Evolutionary conservation across 2,888 invertebrate species (phyloP), one percentile per base, ranked within the genome.

Genomic region (Therioaphis trifolii): DNA sequence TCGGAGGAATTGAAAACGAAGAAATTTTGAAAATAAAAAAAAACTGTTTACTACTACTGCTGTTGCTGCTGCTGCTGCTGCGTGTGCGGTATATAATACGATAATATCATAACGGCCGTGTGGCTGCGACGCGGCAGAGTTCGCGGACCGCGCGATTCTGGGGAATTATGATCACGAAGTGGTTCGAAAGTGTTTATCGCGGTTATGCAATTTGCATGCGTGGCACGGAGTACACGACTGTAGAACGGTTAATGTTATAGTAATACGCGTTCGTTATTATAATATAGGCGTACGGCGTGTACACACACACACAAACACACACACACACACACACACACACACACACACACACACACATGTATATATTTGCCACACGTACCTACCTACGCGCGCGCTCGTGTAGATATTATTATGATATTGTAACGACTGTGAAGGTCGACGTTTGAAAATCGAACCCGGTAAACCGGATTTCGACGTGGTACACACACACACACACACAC

Each of bases 161-260:
- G 76, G 76, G 43, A 63, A 76, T 61, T 46, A 61, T 27, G 76
- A 76, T 76, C 76, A 76, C 76, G 76, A 76, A 61, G 76, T 63
- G 27, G 61, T 76, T 46, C 35, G 76, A 76, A 76, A 76, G 76
- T 63, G 76, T 76, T 76, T 63, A 46, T 46, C 27, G 76, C 76
- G 43, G 76, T 76, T 76, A 46, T 63, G 61, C 27, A 76, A 76
- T 76, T 76, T 46, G 76, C 76, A 63, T 61, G 61, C 61, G 58
- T 43, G 63, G 55, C 18, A 58, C 27, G 14, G 52, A 74, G 55
- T 74, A 58, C 74, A 58, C 75, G 75, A 75, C 75, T 40, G 24
- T n/a, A n/a, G 15, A 21, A n/a, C n/a, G n/a, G n/a, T n/a, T n/a
- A n/a, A 40, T 55, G 55, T 74, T 55, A 55, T 55, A 55, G 40